These are phyloP conservation scores for Mylabris phalerata DNA, from an alignment of 1,140 invertebrate species.

Conservation along the genomic window DNA sequence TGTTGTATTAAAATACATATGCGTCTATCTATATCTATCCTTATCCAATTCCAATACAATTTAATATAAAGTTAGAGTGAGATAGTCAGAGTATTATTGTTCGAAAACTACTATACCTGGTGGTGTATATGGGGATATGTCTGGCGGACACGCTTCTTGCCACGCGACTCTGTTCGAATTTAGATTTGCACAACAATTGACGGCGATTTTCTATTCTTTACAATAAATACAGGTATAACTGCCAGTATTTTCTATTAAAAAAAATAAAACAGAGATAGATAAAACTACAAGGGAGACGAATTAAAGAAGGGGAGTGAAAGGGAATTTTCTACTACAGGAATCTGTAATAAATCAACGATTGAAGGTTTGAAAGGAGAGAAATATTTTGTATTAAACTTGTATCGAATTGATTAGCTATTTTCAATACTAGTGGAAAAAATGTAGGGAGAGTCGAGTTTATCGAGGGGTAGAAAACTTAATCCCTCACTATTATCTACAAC, in stretches of 20 bases:
- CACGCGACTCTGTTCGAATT: slow-evolving; percentile 20
- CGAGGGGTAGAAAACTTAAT: no score
- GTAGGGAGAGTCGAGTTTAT: no score
- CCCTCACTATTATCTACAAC: no score
- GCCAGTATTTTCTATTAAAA: slow-evolving; percentile 10
- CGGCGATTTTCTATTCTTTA: slow-evolving; percentile 21
- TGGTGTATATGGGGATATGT: neutral
- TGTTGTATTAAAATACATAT: no score
- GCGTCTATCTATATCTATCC: no score
- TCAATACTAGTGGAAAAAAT: no score
- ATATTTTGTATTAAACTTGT: slow-evolving; percentile 7
- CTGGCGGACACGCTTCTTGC: slow-evolving; percentile 22
- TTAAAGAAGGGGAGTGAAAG: neutral
- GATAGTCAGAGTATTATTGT: no score
- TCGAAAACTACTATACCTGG: no score
- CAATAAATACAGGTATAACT: slow-evolving; percentile 12
- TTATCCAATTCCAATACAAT: no score
- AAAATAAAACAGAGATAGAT: neutral
- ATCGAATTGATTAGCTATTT: slow-evolving; percentile 4
- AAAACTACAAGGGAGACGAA: neutral
- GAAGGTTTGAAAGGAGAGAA: slow-evolving; percentile 4
- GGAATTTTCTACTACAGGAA: neutral
- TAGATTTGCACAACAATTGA: slow-evolving; percentile 26
- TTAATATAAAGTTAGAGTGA: no score
- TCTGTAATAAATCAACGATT: slow-evolving; percentile 10